phyloP scores from a whole-genome alignment of 2,888 invertebrate genomes.

The Scaptomyza polygonia region DNA sequence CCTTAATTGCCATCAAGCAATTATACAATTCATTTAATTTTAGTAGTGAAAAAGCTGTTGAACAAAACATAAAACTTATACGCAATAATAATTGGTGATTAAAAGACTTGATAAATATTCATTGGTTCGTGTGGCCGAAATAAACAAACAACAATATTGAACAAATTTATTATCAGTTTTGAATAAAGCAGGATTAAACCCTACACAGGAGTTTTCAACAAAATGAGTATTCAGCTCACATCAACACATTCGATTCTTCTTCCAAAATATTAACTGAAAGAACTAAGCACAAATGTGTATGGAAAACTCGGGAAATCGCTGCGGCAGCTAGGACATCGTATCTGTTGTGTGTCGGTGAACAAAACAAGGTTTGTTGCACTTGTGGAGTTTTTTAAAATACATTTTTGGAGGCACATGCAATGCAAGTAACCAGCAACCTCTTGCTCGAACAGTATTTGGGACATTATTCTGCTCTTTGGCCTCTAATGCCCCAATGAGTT shows the following conservation, averaged over 20 bases:
- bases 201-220: too few species aligned
- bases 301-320: background rate
- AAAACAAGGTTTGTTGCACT: constrained; percentile 14
- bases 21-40: too few species aligned
- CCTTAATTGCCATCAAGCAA: constrained; percentile 25
- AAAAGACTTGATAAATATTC: background rate
- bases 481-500: constrained; percentile 14
- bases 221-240: background rate
- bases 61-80: too few species aligned
- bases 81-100: too few species aligned
- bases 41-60: too few species aligned
- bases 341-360: background rate
- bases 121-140: too few species aligned
- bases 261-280: background rate
- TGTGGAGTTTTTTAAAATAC: constrained; percentile 46
- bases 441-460: background rate
- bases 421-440: background rate
- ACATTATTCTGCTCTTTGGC: constrained; percentile 10
- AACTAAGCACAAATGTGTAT: background rate
- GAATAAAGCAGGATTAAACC: too few species aligned
- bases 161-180: too few species aligned
- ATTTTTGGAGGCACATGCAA: background rate
- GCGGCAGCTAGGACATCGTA: constrained; percentile 15
- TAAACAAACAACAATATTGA: too few species aligned
- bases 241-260: too few species aligned